Conservation (phyloP, 2,888 invertebrate genomes). For the Drosophila mimica region DNA sequence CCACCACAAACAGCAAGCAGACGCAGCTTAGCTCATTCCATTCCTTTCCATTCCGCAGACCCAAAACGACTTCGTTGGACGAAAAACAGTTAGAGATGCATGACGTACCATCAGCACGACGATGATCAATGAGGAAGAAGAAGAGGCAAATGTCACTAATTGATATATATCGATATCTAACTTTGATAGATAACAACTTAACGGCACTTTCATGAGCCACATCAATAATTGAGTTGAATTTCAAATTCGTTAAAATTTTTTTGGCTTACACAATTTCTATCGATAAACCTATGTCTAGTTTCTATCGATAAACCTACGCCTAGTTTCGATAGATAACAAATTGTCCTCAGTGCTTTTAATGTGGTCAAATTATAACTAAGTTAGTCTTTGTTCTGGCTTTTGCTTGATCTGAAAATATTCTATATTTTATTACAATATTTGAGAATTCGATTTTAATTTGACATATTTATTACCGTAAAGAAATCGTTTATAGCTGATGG, state of each 20-base stretch:
- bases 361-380: not conserved
- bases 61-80: slow-evolving; percentile 15
- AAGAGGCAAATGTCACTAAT: not conserved
- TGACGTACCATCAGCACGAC: not conserved
- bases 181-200: not conserved
- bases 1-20: slow-evolving; percentile 5
- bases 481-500: not conserved
- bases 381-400: not conserved
- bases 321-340: not conserved
- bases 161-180: slow-evolving; percentile 5
- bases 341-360: not conserved
- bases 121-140: not conserved
- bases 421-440: not conserved
- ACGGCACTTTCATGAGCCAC: not conserved
- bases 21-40: slow-evolving; percentile 16
- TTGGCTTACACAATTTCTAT: not conserved
- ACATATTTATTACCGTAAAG: not conserved
- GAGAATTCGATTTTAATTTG: not conserved
- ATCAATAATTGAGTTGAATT: not conserved
- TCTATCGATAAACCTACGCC: not conserved
- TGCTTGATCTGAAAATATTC: not conserved
- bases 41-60: slow-evolving; percentile 1
- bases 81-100: slow-evolving; percentile 22
- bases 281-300: not conserved
- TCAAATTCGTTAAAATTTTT: not conserved